phyloP scores from a whole-genome alignment of 2,797 vertebrate genomes.

The Phyllotis vaccarum region DNA sequence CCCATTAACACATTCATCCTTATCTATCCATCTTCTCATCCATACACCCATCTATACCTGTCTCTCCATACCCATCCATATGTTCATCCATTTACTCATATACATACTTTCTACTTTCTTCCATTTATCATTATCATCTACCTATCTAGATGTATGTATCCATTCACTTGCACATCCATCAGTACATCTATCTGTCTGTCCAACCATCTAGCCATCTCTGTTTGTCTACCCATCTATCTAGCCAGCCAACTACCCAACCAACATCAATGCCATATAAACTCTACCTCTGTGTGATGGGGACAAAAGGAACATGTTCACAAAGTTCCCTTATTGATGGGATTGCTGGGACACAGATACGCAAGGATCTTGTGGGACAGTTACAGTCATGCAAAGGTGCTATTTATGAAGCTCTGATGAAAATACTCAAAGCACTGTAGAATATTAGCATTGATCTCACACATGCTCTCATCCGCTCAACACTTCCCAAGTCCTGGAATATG shows the following conservation, averaged over 20 bases:
- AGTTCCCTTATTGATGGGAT: background rate
- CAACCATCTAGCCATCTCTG: too few relatives aligned
- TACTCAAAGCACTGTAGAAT: background rate
- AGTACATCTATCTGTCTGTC: background rate
- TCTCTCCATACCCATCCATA: too few relatives aligned
- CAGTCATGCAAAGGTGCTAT: background rate
- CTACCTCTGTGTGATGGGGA: background rate
- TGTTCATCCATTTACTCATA: too few relatives aligned
- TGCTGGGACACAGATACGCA: background rate
- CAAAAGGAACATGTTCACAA: background rate
- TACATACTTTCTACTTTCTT: too few relatives aligned
- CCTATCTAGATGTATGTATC: background rate
- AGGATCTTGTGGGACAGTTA: background rate
- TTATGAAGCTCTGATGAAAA: background rate
- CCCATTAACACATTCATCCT: background rate
- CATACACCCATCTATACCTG: too few relatives aligned
- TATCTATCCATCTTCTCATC: too few relatives aligned
- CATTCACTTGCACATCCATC: background rate
- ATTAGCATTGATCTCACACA: slow-evolving; percentile 19
- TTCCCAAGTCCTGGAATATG: background rate
- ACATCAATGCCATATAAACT: background rate
- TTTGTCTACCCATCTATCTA: background rate
- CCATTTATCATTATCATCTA: background rate
- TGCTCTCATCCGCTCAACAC: slow-evolving; percentile 7
- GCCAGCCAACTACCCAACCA: background rate